phyloP scores from a whole-genome alignment of 2,797 vertebrate genomes.

The Diglossa cyanea region DNA sequence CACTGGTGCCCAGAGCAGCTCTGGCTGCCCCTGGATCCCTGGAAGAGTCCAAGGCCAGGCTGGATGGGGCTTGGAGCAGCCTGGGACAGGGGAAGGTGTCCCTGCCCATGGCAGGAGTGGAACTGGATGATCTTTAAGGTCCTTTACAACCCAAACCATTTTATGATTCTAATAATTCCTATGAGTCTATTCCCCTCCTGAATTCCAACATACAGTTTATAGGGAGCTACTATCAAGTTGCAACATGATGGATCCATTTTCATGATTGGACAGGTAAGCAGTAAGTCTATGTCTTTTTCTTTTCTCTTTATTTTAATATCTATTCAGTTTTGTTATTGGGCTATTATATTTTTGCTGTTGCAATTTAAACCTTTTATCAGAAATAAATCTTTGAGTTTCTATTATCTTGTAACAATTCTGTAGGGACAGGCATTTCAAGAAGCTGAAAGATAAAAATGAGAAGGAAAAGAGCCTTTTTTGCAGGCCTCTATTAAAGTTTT shows the following conservation, averaged over 20 bases:
- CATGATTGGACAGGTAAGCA: slow-evolving; percentile 5
- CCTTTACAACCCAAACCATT: not conserved
- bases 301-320: slow-evolving; percentile 18
- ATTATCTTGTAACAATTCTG: slow-evolving; percentile 15
- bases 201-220: not conserved
- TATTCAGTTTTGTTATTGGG: not conserved
- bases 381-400: slow-evolving; percentile 49
- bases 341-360: slow-evolving; percentile 47
- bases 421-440: slow-evolving; percentile 17
- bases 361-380: slow-evolving; percentile 47
- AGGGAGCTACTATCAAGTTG: not conserved
- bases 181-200: not conserved
- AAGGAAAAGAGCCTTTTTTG: not conserved
- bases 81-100: rapidly evolving
- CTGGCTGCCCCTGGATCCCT: not conserved
- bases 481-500: not conserved
- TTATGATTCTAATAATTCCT: not conserved
- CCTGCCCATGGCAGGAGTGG: not conserved
- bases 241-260: slow-evolving; percentile 1
- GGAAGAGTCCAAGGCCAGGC: rapidly evolving
- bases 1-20: not conserved
- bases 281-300: not conserved
- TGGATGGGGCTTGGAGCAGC: rapidly evolving
- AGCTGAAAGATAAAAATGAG: slow-evolving; percentile 18
- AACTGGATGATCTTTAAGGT: not conserved